Evolutionary conservation across 2,888 invertebrate genomes (phyloP), one percentile per base, ranked within the genome.

Genomic region (Aspidiotus destructor): DNA sequence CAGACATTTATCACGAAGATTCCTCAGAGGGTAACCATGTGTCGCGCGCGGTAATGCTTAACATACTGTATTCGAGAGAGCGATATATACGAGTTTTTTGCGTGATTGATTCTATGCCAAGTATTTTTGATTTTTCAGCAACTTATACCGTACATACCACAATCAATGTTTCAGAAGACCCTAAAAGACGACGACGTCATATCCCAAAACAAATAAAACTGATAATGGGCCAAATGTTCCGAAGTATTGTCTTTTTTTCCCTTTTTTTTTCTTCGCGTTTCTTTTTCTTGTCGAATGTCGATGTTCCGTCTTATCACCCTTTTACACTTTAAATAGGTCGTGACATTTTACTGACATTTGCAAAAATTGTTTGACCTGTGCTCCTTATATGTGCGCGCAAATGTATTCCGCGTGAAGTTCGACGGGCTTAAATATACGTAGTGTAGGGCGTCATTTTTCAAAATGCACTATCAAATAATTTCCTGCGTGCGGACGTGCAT

Each of bases 291-390:
- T 58, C 58, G 58, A 10, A 28, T 28, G 8, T 28, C 10, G 28
- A 58, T 40, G 58, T 40, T 58, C 13, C 40, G 28, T 9, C 65
- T 65, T 60, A 58, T 58, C 65, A 57, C 55, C 64, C 54, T 57
- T 63, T 64, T 64, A 64, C 64, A 41, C 64, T 64, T 64, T 65
- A 65, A 65, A 65, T 65, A 65, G 65, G 65, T 65, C 65, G 65
- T 65, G 65, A 65, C 65, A 65, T 65, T 65, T 65, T 41, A 58
- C 58, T 58, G 58, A 58, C 58, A 58, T 58, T 58, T 58, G 48
- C 48, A 48, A 6, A 48, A 48, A 48, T 11, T 48, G 48, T 48
- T 48, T 48, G 48, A 48, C 48, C 48, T 48, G 48, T 48, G 48
- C 48, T 48, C 48, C 48, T 48, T 6, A 13, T 48, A 6, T n/a